phyloP scores from a whole-genome alignment of 2,797 vertebrate species.

The Hypotaenidia okinawae region DNA sequence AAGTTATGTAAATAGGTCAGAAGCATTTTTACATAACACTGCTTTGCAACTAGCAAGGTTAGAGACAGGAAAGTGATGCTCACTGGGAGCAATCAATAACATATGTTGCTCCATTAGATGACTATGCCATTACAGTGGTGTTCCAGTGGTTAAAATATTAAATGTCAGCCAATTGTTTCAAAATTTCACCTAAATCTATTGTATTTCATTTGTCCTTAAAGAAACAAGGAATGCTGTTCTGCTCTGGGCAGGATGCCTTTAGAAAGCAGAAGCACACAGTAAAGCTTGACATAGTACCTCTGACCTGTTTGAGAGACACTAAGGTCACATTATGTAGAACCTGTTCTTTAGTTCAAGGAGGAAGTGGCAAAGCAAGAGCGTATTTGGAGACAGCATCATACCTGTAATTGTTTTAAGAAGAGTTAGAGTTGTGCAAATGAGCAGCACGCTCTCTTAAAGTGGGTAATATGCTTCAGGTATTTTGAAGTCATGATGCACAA shows the following conservation, averaged over 20 bases:
- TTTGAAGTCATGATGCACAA: background rate
- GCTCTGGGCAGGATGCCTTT: background rate
- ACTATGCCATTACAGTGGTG: background rate
- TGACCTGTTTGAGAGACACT: background rate
- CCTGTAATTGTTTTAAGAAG: background rate
- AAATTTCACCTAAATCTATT: background rate
- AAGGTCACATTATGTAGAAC: background rate
- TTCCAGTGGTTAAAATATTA: background rate
- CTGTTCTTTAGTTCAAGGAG: background rate
- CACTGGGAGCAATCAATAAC: background rate
- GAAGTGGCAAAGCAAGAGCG: background rate
- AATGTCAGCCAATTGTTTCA: background rate
- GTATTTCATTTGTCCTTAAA: background rate
- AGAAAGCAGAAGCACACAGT: background rate
- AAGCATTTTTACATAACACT: background rate
- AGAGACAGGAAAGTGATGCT: background rate
- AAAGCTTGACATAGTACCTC: background rate
- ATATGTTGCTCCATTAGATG: background rate
- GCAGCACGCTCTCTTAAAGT: fast-evolving
- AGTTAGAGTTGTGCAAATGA: background rate
- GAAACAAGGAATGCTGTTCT: background rate
- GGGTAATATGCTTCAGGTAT: background rate
- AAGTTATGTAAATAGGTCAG: background rate
- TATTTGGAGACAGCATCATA: background rate
- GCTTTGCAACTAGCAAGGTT: background rate